phyloP scores from a whole-genome alignment of 2,888 invertebrate genomes.

The Pachymerium ferrugineum region DNA sequence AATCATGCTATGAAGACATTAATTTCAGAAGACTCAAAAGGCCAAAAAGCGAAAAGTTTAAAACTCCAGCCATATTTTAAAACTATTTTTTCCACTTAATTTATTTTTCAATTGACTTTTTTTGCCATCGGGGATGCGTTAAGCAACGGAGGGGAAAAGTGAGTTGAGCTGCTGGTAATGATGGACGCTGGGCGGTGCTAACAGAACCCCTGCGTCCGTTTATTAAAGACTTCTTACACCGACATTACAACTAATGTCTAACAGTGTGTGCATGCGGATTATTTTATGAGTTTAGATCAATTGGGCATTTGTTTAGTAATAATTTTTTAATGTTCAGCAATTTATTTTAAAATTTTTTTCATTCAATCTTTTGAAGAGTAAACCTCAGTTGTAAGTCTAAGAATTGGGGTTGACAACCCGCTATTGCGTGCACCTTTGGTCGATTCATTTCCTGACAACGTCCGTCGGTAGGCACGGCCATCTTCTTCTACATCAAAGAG shows the following conservation, averaged over 20 bases:
- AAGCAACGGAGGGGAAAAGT: background rate
- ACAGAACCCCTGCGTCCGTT: background rate
- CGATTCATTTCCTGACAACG: background rate
- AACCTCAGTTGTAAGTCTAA: background rate
- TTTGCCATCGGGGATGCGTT: background rate
- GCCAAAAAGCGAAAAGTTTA: background rate
- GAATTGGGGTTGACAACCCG: background rate
- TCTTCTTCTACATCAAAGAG: background rate
- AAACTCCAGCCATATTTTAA: background rate
- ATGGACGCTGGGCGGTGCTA: background rate
- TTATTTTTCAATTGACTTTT: background rate
- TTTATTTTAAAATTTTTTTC: background rate
- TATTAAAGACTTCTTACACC: background rate
- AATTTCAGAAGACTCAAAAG: too few relatives aligned
- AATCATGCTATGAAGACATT: too few relatives aligned
- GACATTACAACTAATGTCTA: conserved; percentile 5
- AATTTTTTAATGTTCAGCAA: background rate
- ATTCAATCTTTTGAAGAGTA: background rate
- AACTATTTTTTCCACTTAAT: background rate
- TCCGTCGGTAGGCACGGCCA: too few relatives aligned
- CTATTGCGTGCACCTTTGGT: background rate
- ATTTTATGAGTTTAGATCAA: too few relatives aligned
- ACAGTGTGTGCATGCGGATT: background rate
- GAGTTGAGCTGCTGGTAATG: conserved; percentile 2
- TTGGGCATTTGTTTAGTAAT: background rate